phyloP scores from a whole-genome alignment of 2,888 invertebrate species.

The Lepidochrysops patricia region DNA sequence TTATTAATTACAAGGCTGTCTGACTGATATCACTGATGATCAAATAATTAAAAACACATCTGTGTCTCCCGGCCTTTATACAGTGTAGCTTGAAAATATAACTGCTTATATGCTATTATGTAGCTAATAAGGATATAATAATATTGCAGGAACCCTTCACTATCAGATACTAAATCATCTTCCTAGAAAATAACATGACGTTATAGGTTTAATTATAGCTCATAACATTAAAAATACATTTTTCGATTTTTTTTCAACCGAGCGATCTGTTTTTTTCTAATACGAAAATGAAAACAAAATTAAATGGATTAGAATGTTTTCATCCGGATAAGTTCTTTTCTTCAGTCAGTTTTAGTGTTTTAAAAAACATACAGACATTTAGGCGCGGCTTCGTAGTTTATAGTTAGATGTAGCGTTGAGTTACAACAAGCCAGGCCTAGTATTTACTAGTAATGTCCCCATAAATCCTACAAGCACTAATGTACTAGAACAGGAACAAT shows the following conservation, averaged over 20 bases:
- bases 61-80: conserved; percentile 42
- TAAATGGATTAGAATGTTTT: too few relatives aligned
- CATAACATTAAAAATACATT: too few relatives aligned
- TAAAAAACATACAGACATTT: not conserved
- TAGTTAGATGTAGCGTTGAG: conserved; percentile 5
- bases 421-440: conserved; percentile 24
- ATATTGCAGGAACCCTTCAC: too few relatives aligned
- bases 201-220: too few relatives aligned
- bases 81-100: conserved; percentile 52
- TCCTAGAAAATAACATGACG: too few relatives aligned
- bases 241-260: too few relatives aligned
- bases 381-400: not conserved
- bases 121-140: too few relatives aligned
- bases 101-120: conserved; percentile 24
- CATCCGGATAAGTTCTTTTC: too few relatives aligned
- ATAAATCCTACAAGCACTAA: conserved; percentile 13
- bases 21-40: conserved; percentile 60
- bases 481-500: conserved; percentile 2
- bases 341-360: too few relatives aligned
- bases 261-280: too few relatives aligned
- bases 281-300: too few relatives aligned
- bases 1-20: conserved; percentile 50
- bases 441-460: conserved; percentile 31
- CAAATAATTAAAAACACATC: conserved; percentile 69
- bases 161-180: too few relatives aligned